Conservation (phyloP, 2,888 invertebrate species). For the Polia nebulosa region DNA sequence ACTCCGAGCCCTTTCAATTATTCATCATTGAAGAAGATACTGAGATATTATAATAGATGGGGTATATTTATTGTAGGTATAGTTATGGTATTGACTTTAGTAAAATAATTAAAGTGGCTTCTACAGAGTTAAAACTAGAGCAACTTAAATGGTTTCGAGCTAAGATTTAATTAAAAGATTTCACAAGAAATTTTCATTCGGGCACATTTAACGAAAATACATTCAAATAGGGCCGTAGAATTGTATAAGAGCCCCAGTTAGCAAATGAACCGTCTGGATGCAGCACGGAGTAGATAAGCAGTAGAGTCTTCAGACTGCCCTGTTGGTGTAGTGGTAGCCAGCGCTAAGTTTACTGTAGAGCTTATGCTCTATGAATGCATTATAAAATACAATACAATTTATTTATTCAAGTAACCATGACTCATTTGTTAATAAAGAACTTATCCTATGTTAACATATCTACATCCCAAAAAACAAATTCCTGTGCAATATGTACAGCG, state of each 20-base stretch:
- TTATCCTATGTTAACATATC: too few relatives aligned
- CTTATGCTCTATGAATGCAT: too few relatives aligned
- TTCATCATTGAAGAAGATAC: too few relatives aligned
- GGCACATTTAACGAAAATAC: conserved; percentile 53
- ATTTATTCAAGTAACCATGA: too few relatives aligned
- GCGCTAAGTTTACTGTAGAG: too few relatives aligned
- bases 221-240: conserved; percentile 65
- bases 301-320: neutral
- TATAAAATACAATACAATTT: too few relatives aligned
- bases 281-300: conserved; percentile 3
- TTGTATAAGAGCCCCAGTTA: conserved; percentile 74
- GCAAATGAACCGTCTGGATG: conserved; percentile 72
- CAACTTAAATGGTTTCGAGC: conserved; percentile 47
- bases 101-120: conserved; percentile 3
- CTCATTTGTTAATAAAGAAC: too few relatives aligned
- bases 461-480: too few relatives aligned
- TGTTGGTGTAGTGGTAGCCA: neutral
- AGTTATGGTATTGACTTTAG: neutral
- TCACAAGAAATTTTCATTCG: conserved; percentile 50
- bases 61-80: neutral
- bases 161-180: conserved; percentile 75
- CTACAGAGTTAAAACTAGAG: conserved; percentile 6
- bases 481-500: too few relatives aligned
- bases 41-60: neutral
- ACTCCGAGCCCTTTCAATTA: too few relatives aligned